Evolutionary conservation across 2,113 vertebrate genomes (phyloP).

Genomic region (Coryphaenoides rupestris): DNA sequence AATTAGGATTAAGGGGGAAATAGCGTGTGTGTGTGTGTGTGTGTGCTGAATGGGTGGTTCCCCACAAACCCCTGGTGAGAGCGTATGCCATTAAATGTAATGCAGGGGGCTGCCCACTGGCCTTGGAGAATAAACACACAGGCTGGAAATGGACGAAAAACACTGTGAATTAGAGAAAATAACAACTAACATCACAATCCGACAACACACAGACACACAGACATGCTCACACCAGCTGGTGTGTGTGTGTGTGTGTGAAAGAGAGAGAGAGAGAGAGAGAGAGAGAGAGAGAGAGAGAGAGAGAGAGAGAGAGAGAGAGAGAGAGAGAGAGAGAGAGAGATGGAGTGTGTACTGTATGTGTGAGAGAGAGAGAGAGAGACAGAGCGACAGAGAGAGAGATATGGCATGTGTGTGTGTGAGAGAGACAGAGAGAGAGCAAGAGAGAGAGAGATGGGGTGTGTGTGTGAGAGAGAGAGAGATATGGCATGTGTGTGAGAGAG

Average conservation of each 20-base stretch:
- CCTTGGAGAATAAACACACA: constrained; percentile 48
- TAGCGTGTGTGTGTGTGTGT: constrained; percentile 23
- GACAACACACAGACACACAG: background rate
- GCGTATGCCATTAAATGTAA: constrained; percentile 56
- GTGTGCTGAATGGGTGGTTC: constrained; percentile 50
- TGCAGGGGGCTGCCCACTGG: constrained; percentile 32
- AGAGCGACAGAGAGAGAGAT: constrained; percentile 71
- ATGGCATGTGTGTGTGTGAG: constrained; percentile 88
- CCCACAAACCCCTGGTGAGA: constrained; percentile 38
- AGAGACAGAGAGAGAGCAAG: too few relatives aligned
- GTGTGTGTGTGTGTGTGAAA: too few relatives aligned
- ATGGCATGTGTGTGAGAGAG: too few relatives aligned
- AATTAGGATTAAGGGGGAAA: constrained; percentile 28
- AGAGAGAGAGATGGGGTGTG: too few relatives aligned
- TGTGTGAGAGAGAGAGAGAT: too few relatives aligned
- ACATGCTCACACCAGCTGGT: too few relatives aligned
- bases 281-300: too few relatives aligned
- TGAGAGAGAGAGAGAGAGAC: too few relatives aligned
- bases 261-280: too few relatives aligned
- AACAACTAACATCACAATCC: background rate
- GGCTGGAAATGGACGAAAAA: constrained; percentile 33
- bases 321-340: too few relatives aligned
- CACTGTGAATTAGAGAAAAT: constrained; percentile 34
- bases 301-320: too few relatives aligned
- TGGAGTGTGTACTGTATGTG: too few relatives aligned